Conservation (phyloP, 92 coral and sea anemone genomes). For the Epizoanthus fatuus region DNA sequence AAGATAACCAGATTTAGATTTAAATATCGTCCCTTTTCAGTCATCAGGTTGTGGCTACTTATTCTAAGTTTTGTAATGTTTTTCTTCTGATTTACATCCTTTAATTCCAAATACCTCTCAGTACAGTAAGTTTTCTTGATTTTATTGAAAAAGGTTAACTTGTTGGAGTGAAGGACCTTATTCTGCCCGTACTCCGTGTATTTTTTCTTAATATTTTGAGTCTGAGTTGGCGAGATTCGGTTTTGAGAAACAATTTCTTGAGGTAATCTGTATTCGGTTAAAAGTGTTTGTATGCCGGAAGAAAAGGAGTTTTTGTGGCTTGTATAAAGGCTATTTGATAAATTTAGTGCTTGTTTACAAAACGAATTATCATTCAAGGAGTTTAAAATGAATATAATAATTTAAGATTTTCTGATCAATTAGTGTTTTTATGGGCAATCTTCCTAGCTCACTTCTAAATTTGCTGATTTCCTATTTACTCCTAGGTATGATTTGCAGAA, state of each 20-base stretch:
- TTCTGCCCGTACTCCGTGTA: conserved; percentile 3
- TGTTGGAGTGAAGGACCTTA: conserved; percentile 4
- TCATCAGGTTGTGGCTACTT: no score
- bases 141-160: not conserved
- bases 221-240: no score
- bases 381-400: not conserved
- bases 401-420: no score
- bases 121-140: conserved; percentile 7
- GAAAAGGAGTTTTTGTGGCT: not conserved
- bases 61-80: no score
- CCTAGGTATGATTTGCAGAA: no score
- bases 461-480: no score
- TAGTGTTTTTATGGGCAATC: no score
- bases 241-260: not conserved
- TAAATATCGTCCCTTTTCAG: no score
- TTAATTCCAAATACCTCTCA: conserved; percentile 2
- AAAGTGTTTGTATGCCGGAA: not conserved
- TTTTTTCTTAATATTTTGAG: not conserved
- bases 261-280: not conserved
- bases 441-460: no score
- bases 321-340: no score
- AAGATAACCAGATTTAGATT: no score
- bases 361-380: not conserved
- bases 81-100: no score
- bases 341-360: not conserved